Percentiles rank a stretch among this genome's conserved stretches.
These are phyloP conservation scores for Leucoraja ocellata DNA, from an alignment of 2,797 vertebrate species.

Conservation along the genomic window DNA sequence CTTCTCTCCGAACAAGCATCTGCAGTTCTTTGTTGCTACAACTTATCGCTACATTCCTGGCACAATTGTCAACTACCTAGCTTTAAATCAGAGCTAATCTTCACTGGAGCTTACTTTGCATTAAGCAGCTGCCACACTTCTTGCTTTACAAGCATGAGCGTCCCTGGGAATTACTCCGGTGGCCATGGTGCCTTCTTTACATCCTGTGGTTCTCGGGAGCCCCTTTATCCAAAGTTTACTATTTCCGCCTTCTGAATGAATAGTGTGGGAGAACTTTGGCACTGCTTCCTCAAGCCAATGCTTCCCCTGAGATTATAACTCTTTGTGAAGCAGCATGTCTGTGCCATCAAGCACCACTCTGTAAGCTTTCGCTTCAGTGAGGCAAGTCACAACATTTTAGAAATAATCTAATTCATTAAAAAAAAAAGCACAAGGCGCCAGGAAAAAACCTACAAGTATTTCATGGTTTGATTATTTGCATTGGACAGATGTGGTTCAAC, in stretches of 20 bases:
- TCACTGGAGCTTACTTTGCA: neutral
- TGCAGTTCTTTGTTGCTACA: too few relatives aligned
- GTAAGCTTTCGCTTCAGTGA: neutral
- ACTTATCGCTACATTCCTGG: neutral
- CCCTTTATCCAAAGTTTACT: too few relatives aligned
- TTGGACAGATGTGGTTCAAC: neutral
- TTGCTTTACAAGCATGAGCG: neutral
- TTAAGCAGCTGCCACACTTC: neutral
- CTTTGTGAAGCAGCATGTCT: neutral
- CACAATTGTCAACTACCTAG: neutral
- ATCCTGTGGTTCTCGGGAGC: too few relatives aligned
- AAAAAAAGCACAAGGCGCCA: neutral
- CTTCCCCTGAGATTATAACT: neutral
- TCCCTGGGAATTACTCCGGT: neutral
- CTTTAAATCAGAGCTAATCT: neutral
- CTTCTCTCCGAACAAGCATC: too few relatives aligned
- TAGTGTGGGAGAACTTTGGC: neutral
- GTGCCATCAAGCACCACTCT: neutral
- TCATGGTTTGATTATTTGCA: neutral
- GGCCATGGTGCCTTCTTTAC: too few relatives aligned
- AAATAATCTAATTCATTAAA: neutral
- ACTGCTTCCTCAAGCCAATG: neutral
- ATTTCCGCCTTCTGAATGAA: neutral
- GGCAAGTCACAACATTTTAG: neutral
- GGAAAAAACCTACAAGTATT: neutral